Base-by-base conservation (phyloP, 1,140 invertebrate species). In the Magallana angulata region DNA sequence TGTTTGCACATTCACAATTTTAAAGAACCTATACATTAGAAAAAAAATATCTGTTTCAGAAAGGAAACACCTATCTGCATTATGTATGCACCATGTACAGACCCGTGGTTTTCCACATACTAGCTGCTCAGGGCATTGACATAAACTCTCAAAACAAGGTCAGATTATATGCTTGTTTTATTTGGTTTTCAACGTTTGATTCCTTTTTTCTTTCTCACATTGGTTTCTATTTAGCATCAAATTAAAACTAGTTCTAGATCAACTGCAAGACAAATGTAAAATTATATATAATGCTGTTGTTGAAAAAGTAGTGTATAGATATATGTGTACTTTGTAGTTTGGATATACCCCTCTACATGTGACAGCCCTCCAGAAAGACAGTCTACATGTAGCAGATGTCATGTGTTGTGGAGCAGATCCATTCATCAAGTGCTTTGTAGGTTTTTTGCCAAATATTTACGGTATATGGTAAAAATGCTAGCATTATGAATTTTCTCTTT, bases 321-420 rank as follows among this genome's bases (percentile, higher is more conserved):
- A 48, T 48, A 48, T 5, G 36, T 48, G 36, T 48, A 48, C 36
- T 48, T 48, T 48, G 7, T 83, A 94, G 93, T 90, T 92, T 91
- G 93, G 93, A 2, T 93, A 93, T 87, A 93, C 93, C 58, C 92
- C 93, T 0, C 89, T 94, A 5, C 93, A 94, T 89, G 92, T 93
- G 24, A 93, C 92, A 18, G 93, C 93, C 9, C 85, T 93, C 36
- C 91, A 92, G 64, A 90, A 90, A 59, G 92, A 94, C 64, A 90
- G 91, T 71, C 89, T 92, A 18, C 92, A 94, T 89, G 91, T 94
- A 6, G 87, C 87, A 14, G 93, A 93, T 86, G 81, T 94, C 0
- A 91, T 94, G 91, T 89, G 90, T 7, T 92, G 90, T 89, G 93
- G 93, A 1, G 89, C 92, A 18, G 91, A 94, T 84, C 92, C 92